Base-by-base conservation (phyloP, 2,888 invertebrate species). In the Chrysotoxum bicinctum region DNA sequence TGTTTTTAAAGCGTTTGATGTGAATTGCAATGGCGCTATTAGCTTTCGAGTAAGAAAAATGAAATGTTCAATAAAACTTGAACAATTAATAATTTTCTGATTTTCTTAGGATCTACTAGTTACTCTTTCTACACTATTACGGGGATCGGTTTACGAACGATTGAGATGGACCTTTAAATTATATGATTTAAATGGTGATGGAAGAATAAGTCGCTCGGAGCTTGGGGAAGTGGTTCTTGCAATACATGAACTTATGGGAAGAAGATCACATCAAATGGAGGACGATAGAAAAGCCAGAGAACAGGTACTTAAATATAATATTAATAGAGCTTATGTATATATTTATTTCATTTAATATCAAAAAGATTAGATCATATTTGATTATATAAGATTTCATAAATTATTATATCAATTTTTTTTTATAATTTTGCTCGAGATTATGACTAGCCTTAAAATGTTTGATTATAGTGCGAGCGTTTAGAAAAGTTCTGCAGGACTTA, bases 1-100 rank as follows among this genome's bases (percentile, higher is more conserved):
- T 94, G 98, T 99, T 93, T 99, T 99, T 95, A 98, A 98, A 93
- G 98, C 98, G 87, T 98, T 99, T 92, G 98, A 99, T 93, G 97
- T 98, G 89, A 98, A 98, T 93, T 97, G 97, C 94, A 98, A 97
- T 92, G 98, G 98, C 87, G 96, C 98, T 90, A 98, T 99, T 93
- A 98, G 97, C 93, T 99, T 99, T 94, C 96, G 98, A 95, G 99
- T 99, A 93, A 96, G 95, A 45, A 37, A 19, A 68, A 56, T 8
- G n/a, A 37, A 62, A 60, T 56, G 10, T 40, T 52, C 3, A 3
- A 52, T 9, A 9, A n/a, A 30, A n/a, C n/a, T n/a, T n/a, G n/a
- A n/a, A 23, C 45, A 45, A 19, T 32, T 32, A 45, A 52, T 14
- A 56, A 5, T 6, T 58, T 50, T 37, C 5, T 52, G 3, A 26